Base-by-base conservation (phyloP, 2,888 invertebrate species). In the Microplitis manilae region DNA sequence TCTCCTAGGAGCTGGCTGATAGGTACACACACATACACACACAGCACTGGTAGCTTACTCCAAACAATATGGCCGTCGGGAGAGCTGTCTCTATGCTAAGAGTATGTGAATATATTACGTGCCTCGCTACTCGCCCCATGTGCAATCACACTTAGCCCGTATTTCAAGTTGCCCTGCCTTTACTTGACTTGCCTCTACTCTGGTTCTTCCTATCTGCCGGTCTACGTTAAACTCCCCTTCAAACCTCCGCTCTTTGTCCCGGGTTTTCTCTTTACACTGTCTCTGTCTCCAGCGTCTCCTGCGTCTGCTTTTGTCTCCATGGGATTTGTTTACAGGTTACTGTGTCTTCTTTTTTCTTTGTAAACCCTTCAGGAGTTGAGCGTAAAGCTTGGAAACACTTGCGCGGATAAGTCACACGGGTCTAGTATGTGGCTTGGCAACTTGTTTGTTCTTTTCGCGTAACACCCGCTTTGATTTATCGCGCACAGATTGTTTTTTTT, bases 51-150 rank as follows among this genome's bases (percentile, higher is more conserved):
- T 67, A 17, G 70, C 74, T 30, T 30, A 74, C 74, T 78, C 77
- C 79, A 80, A 84, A 86, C 85, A 86, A 86, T 86, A 86, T 84
- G 84, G 83, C 84, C 83, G 75, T 76, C 81, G 84, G 81, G 84
- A 77, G 74, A 85, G 83, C 83, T 83, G 84, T 84, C 84, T 84
- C 80, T 84, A 84, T 84, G 84, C 84, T 83, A 83, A 84, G 84
- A 84, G 83, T 81, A 83, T 83, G 83, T 82, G 83, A 85, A 85
- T 84, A 82, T 81, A 83, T 82, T 82, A 77, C 77, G 77, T 17
- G 68, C 70, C 73, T 68, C 72, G 61, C 76, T 79, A 60, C 73
- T 75, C 79, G 69, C 77, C 81, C 79, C 73, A 75, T 59, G 79
- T 77, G 80, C 80, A 83, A 83, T 83, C 81, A 83, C 80, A 83